These are phyloP conservation scores for Autographa pulchrina DNA, from an alignment of 2,888 invertebrate species.

Conservation along the genomic window DNA sequence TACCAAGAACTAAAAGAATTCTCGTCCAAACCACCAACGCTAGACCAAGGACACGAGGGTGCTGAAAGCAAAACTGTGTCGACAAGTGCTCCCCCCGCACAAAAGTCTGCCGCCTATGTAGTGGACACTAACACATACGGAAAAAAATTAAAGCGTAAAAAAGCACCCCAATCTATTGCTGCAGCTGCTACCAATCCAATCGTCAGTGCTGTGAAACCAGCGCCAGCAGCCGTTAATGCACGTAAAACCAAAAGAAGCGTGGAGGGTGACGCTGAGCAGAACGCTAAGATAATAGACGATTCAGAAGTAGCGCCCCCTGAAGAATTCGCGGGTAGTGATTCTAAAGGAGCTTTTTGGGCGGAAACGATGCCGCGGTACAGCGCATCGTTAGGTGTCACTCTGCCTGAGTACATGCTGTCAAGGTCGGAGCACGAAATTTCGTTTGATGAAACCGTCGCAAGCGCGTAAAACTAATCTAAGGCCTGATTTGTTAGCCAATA, in stretches of 20 bases:
- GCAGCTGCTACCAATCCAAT: constrained; percentile 72
- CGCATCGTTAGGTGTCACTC: constrained; percentile 89
- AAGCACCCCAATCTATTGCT: constrained; percentile 70
- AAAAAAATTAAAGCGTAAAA: constrained; percentile 83
- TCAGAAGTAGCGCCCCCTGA: constrained; percentile 83
- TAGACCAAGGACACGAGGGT: constrained; percentile 75
- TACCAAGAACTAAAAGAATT: constrained; percentile 92
- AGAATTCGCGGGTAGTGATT: constrained; percentile 88
- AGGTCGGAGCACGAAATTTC: constrained; percentile 91
- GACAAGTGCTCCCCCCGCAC: constrained; percentile 75
- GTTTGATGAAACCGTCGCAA: constrained; percentile 90
- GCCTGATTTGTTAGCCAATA: constrained; percentile 78
- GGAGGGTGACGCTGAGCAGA: constrained; percentile 74
- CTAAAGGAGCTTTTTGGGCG: constrained; percentile 91
- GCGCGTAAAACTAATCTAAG: constrained; percentile 76
- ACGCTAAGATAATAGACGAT: constrained; percentile 76
- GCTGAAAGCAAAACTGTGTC: constrained; percentile 83
- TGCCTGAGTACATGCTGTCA: constrained; percentile 92
- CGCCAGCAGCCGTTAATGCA: constrained; percentile 43
- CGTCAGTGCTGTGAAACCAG: constrained; percentile 60
- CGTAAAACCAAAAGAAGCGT: constrained; percentile 79
- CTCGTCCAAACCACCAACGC: constrained; percentile 83
- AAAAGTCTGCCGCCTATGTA: constrained; percentile 81
- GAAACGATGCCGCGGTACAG: constrained; percentile 92
- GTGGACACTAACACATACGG: constrained; percentile 78